Conservation (phyloP, 2,888 invertebrate genomes). For the Ashinkailepas kermadecensis region DNA sequence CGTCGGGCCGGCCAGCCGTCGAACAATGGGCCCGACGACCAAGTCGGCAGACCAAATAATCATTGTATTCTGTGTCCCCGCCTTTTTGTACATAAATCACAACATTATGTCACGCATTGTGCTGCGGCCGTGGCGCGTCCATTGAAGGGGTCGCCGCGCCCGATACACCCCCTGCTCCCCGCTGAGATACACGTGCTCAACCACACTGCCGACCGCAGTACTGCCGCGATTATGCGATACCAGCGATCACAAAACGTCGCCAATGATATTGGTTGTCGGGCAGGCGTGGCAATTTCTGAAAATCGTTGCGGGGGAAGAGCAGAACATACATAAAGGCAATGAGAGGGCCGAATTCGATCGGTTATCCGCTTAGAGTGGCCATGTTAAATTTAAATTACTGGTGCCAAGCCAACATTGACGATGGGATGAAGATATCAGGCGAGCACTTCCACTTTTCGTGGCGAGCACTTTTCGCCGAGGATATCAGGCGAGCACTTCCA, state of each 20-base stretch:
- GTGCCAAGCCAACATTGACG: no score
- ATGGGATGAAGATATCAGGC: no score
- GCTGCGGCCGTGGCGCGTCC: neutral
- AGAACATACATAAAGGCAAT: no score
- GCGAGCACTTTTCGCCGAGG: no score
- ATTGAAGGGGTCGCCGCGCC: neutral
- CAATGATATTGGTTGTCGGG: neutral
- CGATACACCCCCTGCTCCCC: neutral
- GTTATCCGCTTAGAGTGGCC: no score
- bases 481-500: no score
- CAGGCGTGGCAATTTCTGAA: no score
- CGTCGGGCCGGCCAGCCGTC: neutral
- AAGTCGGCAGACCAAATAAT: conserved; percentile 2
- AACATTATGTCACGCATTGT: conserved; percentile 16
- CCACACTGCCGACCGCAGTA: neutral
- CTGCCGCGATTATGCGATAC: neutral
- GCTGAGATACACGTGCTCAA: neutral
- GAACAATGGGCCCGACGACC: neutral
- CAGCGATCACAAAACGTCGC: neutral
- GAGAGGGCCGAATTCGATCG: no score
- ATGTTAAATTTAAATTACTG: no score
- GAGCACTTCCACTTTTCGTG: no score
- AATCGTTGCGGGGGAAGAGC: no score
- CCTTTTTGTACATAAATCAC: conserved; percentile 23
- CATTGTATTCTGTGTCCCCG: conserved; percentile 11